A percentile compares a stretch with the other conserved stretches of the same genome.
phyloP scores from a whole-genome alignment of 1,140 invertebrate species.

The Brachionus rubens region DNA sequence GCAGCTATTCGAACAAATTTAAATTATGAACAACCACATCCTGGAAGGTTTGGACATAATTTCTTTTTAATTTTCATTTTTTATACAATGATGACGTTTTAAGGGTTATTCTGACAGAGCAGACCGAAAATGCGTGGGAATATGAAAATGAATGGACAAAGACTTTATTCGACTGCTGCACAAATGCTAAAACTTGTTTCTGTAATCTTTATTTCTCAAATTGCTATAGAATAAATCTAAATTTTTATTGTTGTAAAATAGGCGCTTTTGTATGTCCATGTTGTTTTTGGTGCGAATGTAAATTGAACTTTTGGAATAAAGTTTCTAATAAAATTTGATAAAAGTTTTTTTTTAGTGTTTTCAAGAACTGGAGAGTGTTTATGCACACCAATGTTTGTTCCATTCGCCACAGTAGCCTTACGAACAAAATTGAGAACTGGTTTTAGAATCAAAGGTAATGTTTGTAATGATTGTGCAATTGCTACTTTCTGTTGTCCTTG shows the following conservation, averaged over 20 bases:
- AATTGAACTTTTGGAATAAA: background rate
- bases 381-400: constrained; percentile 35
- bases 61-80: background rate
- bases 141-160: constrained; percentile 40
- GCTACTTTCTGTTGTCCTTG: constrained; percentile 30
- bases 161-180: constrained; percentile 19
- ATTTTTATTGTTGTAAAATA: background rate
- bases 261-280: constrained; percentile 44
- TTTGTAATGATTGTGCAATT: constrained; percentile 16
- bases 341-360: background rate
- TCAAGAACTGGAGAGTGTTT: constrained; percentile 40
- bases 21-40: constrained; percentile 11
- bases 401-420: background rate
- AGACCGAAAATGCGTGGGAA: constrained; percentile 19
- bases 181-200: constrained; percentile 30
- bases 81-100: background rate
- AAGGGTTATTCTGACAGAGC: constrained; percentile 5
- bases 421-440: constrained; percentile 36
- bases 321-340: background rate
- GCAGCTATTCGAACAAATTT: constrained; percentile 18
- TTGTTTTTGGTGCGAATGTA: constrained; percentile 46
- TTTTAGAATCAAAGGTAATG: constrained; percentile 44
- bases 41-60: constrained; percentile 23
- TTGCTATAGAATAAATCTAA: background rate
- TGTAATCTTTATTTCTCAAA: background rate